Conservation (phyloP, 2,888 invertebrate species). For the Exephanes ischioxanthus region DNA sequence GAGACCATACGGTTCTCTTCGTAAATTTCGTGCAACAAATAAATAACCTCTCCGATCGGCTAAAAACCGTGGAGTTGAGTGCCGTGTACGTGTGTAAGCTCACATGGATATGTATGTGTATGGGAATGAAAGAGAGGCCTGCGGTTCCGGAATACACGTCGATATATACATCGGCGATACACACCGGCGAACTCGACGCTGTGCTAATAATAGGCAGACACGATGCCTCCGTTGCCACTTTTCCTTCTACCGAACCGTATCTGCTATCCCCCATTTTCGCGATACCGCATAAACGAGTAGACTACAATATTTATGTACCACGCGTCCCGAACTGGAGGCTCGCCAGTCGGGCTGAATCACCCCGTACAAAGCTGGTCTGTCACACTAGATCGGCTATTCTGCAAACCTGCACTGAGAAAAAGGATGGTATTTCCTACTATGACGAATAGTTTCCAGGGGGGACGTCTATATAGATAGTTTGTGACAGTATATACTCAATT, state of each 20-base stretch:
- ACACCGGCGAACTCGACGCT: constrained; percentile 46
- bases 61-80: constrained; percentile 37
- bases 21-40: constrained; percentile 37
- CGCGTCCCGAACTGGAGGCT: not conserved
- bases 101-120: not conserved
- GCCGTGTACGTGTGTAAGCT: not conserved
- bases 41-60: constrained; percentile 35
- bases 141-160: constrained; percentile 30
- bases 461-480: too few relatives aligned
- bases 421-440: too few relatives aligned
- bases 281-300: constrained; percentile 29
- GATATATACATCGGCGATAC: not conserved
- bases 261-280: constrained; percentile 40
- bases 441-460: too few relatives aligned
- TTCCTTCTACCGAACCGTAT: constrained; percentile 34
- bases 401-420: too few relatives aligned
- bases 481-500: too few relatives aligned
- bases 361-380: not conserved
- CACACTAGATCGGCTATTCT: not conserved
- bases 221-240: constrained; percentile 30
- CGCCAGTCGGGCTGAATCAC: not conserved
- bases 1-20: not conserved
- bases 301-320: constrained; percentile 3
- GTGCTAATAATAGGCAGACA: constrained; percentile 55
- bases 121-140: constrained; percentile 3